Evolutionary conservation across 2,888 invertebrate species (phyloP).

Genomic region (Aphidius colemani): DNA sequence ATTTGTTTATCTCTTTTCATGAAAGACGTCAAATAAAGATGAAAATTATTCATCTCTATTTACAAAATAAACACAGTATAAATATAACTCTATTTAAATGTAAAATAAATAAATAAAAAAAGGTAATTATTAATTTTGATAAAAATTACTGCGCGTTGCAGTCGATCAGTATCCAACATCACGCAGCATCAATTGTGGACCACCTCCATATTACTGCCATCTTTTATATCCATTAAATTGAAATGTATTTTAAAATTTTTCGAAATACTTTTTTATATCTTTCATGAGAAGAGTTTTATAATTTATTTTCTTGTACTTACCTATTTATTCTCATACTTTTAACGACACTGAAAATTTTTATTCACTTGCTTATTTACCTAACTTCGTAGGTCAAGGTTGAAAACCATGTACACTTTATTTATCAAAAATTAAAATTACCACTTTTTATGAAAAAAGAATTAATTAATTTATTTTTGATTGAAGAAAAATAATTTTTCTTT

Average conservation of each 20-base stretch:
- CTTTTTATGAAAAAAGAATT: too few species aligned
- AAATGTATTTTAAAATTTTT: too few species aligned
- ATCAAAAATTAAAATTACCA: too few species aligned
- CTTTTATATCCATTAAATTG: conserved; percentile 36
- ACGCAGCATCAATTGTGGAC: conserved; percentile 39
- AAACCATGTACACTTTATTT: too few species aligned
- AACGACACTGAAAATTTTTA: too few species aligned
- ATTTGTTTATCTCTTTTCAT: neutral
- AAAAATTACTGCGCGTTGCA: conserved; percentile 9
- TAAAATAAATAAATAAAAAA: neutral
- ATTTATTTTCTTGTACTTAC: conserved; percentile 36
- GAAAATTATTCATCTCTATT: neutral
- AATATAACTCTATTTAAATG: neutral
- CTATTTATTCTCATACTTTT: conserved; percentile 37
- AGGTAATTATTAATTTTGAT: conserved; percentile 3
- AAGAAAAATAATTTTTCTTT: too few species aligned
- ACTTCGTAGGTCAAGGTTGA: too few species aligned
- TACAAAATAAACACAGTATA: neutral
- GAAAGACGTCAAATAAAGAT: neutral
- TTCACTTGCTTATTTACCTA: too few species aligned
- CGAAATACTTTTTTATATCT: too few species aligned
- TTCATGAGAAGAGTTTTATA: too few species aligned
- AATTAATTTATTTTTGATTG: too few species aligned
- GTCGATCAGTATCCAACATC: conserved; percentile 24
- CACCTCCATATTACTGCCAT: conserved; percentile 46